A percentile compares a stretch with the other conserved stretches of the same genome.
These are phyloP conservation scores for Cosmorhoe ocellata DNA, from an alignment of 2,888 invertebrate species.

Conservation along the genomic window DNA sequence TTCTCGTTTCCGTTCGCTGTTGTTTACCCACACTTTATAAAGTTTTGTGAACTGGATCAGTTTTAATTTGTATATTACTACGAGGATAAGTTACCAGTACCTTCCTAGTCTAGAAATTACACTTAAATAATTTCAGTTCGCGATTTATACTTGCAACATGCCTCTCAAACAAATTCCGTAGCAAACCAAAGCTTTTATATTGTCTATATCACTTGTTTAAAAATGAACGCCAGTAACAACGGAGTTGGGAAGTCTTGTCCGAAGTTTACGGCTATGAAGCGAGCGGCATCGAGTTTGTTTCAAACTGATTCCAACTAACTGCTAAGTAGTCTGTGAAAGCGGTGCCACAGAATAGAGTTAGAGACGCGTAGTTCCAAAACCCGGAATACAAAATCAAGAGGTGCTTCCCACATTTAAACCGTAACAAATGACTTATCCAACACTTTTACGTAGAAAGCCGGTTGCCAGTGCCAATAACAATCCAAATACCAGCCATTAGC, in stretches of 20 bases:
- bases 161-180: constrained; percentile 14
- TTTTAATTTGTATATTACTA: too few species aligned
- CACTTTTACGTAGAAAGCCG: constrained; percentile 2
- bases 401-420: constrained; percentile 42
- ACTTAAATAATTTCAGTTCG: neutral
- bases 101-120: too few species aligned
- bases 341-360: constrained; percentile 34
- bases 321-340: constrained; percentile 1
- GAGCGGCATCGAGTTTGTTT: constrained; percentile 65
- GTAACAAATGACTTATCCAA: constrained; percentile 47
- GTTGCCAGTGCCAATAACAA: neutral
- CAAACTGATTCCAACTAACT: constrained; percentile 50
- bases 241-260: constrained; percentile 53
- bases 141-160: neutral
- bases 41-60: constrained; percentile 6
- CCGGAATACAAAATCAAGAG: constrained; percentile 48
- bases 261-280: constrained; percentile 65
- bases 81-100: too few species aligned
- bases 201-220: constrained; percentile 68
- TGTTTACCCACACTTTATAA: constrained; percentile 13
- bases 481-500: too few species aligned
- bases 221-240: constrained; percentile 61
- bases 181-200: constrained; percentile 43
- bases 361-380: constrained; percentile 57
- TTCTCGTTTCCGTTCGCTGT: constrained; percentile 25